Conservation (phyloP, 2,113 vertebrate genomes). For the Megaptera novaeangliae region DNA sequence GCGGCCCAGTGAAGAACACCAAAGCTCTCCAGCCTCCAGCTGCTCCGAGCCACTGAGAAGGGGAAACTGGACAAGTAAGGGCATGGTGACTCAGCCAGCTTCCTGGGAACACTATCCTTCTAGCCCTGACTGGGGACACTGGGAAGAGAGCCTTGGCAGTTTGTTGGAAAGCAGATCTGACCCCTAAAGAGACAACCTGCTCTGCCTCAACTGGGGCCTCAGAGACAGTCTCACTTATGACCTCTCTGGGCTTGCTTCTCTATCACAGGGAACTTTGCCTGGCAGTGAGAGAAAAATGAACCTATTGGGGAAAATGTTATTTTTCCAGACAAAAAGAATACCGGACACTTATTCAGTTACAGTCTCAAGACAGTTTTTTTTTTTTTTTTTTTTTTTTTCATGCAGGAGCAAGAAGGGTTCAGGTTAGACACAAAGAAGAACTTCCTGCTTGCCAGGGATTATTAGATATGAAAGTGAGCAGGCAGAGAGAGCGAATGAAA, state of each 20-base stretch:
- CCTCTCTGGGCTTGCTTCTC: background rate
- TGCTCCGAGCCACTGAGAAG: background rate
- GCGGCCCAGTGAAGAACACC: background rate
- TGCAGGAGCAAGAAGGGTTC: background rate
- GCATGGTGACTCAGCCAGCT: background rate
- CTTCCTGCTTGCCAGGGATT: conserved; percentile 2
- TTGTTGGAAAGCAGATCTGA: background rate
- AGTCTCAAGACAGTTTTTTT: background rate
- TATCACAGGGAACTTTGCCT: background rate
- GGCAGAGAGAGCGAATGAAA: background rate
- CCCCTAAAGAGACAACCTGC: background rate
- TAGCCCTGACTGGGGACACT: background rate
- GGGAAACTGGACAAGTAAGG: background rate
- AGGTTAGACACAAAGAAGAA: conserved; percentile 10
- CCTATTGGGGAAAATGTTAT: background rate
- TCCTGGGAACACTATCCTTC: background rate
- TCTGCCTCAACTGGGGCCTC: background rate
- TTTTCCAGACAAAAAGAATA: background rate
- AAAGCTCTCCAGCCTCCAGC: background rate
- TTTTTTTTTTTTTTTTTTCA: background rate
- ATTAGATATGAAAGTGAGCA: background rate
- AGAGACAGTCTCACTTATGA: background rate
- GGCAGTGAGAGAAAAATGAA: background rate
- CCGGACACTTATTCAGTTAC: background rate
- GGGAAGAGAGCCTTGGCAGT: background rate